Evolutionary conservation across 2,797 vertebrate species (phyloP).

Genomic region (Sparidentex hasta): DNA sequence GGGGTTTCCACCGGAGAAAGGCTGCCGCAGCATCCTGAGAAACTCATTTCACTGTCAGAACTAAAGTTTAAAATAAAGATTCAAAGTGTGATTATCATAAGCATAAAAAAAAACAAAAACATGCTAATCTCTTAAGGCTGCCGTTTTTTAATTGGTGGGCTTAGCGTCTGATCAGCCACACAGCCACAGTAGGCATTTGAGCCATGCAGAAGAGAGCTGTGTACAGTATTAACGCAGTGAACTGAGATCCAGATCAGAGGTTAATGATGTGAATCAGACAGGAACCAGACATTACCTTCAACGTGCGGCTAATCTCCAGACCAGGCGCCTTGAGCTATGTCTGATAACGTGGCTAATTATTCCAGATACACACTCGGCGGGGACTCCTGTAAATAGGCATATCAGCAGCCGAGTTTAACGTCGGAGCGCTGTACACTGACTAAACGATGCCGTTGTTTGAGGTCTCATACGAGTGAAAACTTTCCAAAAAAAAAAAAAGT

Average conservation of each 20-base stretch:
- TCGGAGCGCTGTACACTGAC: conserved; percentile 49
- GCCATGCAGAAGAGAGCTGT: conserved; percentile 35
- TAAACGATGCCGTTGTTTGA: conserved; percentile 60
- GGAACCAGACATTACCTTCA: conserved; percentile 80
- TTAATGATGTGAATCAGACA: conserved; percentile 87
- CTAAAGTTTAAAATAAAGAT: conserved; percentile 22
- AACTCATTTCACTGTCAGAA: conserved; percentile 27
- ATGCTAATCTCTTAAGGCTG: conserved; percentile 26
- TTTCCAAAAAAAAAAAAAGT: conserved; percentile 18
- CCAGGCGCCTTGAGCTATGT: conserved; percentile 77
- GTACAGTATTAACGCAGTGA: conserved; percentile 61
- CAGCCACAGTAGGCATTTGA: conserved; percentile 42
- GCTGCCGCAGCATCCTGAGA: conserved; percentile 28
- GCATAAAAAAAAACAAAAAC: conserved; percentile 11
- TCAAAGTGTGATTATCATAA: conserved; percentile 17
- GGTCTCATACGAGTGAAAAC: conserved; percentile 36
- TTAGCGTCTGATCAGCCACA: conserved; percentile 33
- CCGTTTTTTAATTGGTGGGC: conserved; percentile 35
- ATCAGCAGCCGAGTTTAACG: conserved; percentile 69
- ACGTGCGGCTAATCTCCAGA: conserved; percentile 74
- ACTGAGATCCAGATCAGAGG: conserved; percentile 78
- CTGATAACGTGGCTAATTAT: conserved; percentile 80
- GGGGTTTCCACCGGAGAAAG: conserved; percentile 26
- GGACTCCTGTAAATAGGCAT: conserved; percentile 71
- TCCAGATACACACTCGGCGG: conserved; percentile 61